Base-by-base conservation (phyloP, 2,888 invertebrate species). In the Leptogaster cylindrica region DNA sequence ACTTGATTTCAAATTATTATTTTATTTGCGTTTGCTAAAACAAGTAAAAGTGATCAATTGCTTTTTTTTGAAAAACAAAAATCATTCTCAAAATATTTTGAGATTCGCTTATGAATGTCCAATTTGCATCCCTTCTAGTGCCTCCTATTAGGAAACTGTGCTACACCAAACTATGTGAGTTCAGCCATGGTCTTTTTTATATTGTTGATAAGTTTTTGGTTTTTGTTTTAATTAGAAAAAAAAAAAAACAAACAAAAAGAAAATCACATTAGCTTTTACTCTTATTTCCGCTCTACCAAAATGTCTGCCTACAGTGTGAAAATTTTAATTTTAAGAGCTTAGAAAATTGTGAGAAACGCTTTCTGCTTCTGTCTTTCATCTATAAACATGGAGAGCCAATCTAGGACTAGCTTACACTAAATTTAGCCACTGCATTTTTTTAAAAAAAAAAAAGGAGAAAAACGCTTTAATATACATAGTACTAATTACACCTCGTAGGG, bases 141-240 rank as follows among this genome's bases (percentile, higher is more conserved):
- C 79, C 80, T 78, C 81, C 77, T 81, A 79, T 78, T 80, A 80
- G 81, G 80, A 81, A 80, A 76, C 79, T 77, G 78, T 77, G 77
- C 79, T 79, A 78, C 74, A 77, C 79, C 70, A 78, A 77, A 76
- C 77, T 76, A 75, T 76, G 78, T 73, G 69, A 69, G 69, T 69
- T 69, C 27, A 44, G 61, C 41, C 58, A 61, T 46, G 18, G 61
- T 48, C 44, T 58, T n/a, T n/a, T n/a, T 50, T 33, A 48, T 58
- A 41, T 64, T 28, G 51, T 64, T 83, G 83, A 82, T 83, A 83
- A 83, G 51, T 82, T 82, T 83, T 83, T 82, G 82, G 83, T 83
- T 83, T 81, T 82, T 82, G 81, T 83, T 72, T 66, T 70, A 77
- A 82, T 80, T 82, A 83, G 82, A 83, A 82, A 83, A 82, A 81